These are phyloP conservation scores for Tinea trinotella DNA, from an alignment of 2,888 invertebrate species.

Conservation along the genomic window DNA sequence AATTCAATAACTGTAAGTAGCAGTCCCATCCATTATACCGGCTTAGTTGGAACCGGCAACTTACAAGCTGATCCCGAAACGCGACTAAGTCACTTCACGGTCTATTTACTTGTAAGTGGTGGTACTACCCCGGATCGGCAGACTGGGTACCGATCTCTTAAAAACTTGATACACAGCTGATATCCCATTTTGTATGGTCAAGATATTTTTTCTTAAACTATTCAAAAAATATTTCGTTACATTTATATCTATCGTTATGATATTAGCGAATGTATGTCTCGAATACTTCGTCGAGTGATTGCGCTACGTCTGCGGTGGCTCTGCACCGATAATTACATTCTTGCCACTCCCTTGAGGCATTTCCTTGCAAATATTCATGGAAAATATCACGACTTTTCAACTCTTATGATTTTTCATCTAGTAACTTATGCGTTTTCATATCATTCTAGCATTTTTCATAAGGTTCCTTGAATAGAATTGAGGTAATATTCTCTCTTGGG, in stretches of 20 bases:
- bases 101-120: no score
- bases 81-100: no score
- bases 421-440: conserved; percentile 2
- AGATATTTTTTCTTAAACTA: no score
- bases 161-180: no score
- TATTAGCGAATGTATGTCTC: background rate
- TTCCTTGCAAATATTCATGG: conserved; percentile 6
- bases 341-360: background rate
- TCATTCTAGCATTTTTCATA: background rate
- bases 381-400: conserved; percentile 1
- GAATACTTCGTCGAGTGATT: conserved; percentile 12
- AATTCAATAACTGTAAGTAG: no score
- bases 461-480: background rate
- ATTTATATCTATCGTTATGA: background rate
- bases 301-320: conserved; percentile 10
- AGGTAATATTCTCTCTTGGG: background rate
- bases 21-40: no score
- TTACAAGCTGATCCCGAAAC: no score
- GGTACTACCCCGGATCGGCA: no score
- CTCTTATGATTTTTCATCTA: background rate
- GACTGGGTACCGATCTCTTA: no score
- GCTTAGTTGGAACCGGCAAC: no score
- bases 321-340: conserved; percentile 15
- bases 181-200: no score
- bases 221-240: no score